Base-by-base conservation (phyloP, 2,113 vertebrate species). In the Microtus richardsoni region DNA sequence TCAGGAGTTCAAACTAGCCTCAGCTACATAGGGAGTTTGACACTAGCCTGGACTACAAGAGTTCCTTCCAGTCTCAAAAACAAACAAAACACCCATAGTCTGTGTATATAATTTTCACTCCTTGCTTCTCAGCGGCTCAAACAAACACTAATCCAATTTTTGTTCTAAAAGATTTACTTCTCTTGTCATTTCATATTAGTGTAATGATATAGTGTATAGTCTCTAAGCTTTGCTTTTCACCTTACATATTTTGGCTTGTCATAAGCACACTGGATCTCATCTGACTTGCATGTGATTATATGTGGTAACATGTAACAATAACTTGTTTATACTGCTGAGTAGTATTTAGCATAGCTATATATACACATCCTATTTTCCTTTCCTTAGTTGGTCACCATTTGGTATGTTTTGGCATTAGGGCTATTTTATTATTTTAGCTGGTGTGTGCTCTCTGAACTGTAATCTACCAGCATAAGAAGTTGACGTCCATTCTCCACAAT, bases 351-450 rank as follows among this genome's bases (percentile, higher is more conserved):
- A 26, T 19, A 62, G 44, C 12, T 49, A 5, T 58, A 62, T 19
- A 8, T 47, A 49, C 8, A 87, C 62, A 64, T 11, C 33, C 68
- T 16, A 70, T 36, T 36, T 70, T 70, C 16, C 33, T 19, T 70
- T 64, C 28, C 44, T n/a, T 12, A 47, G 36, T 41, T 88, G 44
- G 17, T 64, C 30, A 41, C 39, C 14, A 64, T 88, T 74, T 74
- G n/a, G 21, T 8, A 41, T 73, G 71, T 73, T 73, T 41, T 73
- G 71, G 19, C n/a, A 4, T 73, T 82, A 26, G 19, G 26, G 6
- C 10, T 85, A 36, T 91, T 94, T 85, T 12, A 60, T 58, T n/a
- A 86, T 94, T 91, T 91, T 68, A 91, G 33, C 62, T 91, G 71
- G 7, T 64, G 1, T 80, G 41, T 7, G 21, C 71, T 68, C n/a